Percentiles rank a stretch among this genome's conserved stretches.
Evolutionary conservation across 2,888 invertebrate species (phyloP).

Genomic region (Xestia ashworthii): DNA sequence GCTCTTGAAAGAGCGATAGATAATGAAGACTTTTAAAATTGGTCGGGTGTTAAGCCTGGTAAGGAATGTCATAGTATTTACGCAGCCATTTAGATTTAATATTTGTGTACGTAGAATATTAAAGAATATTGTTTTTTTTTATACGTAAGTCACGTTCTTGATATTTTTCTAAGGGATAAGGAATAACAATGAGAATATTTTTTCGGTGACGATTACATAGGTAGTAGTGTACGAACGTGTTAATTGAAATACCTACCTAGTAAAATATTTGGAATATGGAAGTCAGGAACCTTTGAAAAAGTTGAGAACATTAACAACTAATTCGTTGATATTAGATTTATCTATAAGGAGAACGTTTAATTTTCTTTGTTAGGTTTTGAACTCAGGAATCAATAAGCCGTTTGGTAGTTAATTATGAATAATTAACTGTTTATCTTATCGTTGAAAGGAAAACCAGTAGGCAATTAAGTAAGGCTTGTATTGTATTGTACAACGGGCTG

Average conservation of each 20-base stretch:
- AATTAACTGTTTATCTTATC: neutral
- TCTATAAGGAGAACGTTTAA: neutral
- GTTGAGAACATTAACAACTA: neutral
- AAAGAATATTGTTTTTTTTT: slow-evolving; percentile 34
- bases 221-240: neutral
- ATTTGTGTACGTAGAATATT: slow-evolving; percentile 45
- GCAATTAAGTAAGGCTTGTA: neutral
- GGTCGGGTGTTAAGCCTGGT: slow-evolving; percentile 22
- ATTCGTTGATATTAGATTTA: neutral
- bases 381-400: neutral
- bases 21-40: slow-evolving; percentile 13
- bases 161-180: slow-evolving; percentile 20
- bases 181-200: slow-evolving; percentile 27
- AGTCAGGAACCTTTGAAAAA: neutral
- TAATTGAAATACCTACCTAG: neutral
- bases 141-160: slow-evolving; percentile 56
- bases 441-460: neutral
- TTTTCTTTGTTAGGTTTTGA: neutral
- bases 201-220: slow-evolving; percentile 18
- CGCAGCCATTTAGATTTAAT: slow-evolving; percentile 43
- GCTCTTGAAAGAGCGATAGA: neutral
- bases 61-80: slow-evolving; percentile 57
- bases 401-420: neutral
- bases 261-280: neutral
- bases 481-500: too few species aligned